Evolutionary conservation across 2,113 vertebrate genomes (phyloP).

Genomic region (Alexandromys fortis): DNA sequence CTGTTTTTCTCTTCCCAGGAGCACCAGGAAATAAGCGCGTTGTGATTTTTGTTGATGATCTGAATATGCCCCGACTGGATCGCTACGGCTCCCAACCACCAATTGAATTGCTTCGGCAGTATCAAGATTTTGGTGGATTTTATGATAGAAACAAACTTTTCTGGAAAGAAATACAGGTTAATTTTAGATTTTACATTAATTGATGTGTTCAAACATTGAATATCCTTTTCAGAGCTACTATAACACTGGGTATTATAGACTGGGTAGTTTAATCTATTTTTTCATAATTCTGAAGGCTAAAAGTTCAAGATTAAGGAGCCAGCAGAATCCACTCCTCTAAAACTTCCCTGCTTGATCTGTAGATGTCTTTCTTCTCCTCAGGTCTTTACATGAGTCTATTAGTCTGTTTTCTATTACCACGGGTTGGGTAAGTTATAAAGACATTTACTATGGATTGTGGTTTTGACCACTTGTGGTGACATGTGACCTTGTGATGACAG

Average conservation of each 20-base stretch:
- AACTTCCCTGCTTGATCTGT: not conserved
- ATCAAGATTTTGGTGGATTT: constrained; percentile 92
- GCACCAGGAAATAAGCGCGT: constrained; percentile 89
- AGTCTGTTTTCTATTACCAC: not conserved
- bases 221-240: not conserved
- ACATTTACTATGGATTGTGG: not conserved
- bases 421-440: not conserved
- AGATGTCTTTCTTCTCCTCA: not conserved
- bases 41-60: constrained; percentile 92
- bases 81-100: constrained; percentile 92
- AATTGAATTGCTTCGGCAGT: constrained; percentile 91
- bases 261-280: constrained; percentile 2
- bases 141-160: constrained; percentile 91
- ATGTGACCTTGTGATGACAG: not conserved
- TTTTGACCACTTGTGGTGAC: not conserved
- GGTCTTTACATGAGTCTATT: not conserved
- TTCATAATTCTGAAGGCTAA: not conserved
- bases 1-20: constrained; percentile 79
- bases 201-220: not conserved
- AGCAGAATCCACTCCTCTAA: not conserved
- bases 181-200: constrained; percentile 10
- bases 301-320: not conserved
- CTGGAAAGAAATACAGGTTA: constrained; percentile 92
- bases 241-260: not conserved
- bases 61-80: constrained; percentile 93